These are phyloP conservation scores for Lates japonicus DNA, from an alignment of 2,797 vertebrate genomes.

Conservation along the genomic window DNA sequence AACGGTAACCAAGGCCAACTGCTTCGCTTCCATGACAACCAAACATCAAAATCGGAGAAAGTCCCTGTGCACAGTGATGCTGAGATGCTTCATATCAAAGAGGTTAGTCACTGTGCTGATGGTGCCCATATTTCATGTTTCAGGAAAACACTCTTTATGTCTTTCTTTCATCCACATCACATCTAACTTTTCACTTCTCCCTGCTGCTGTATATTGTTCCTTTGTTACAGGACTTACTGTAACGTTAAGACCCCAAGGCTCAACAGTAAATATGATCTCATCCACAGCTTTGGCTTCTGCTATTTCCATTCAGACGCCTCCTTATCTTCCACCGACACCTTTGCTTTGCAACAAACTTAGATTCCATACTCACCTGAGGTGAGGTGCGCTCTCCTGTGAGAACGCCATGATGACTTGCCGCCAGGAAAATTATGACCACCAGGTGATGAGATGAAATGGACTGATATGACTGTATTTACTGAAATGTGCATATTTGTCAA, in stretches of 20 bases:
- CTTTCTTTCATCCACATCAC: slow-evolving; percentile 10
- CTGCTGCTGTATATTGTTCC: slow-evolving; percentile 31
- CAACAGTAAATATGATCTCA: slow-evolving; percentile 50
- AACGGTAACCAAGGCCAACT: slow-evolving; percentile 60
- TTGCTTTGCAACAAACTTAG: slow-evolving; percentile 55
- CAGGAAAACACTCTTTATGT: background rate
- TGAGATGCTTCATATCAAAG: slow-evolving; percentile 32
- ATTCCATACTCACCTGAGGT: slow-evolving; percentile 41
- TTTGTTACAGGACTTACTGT: slow-evolving; percentile 54
- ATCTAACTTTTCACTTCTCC: slow-evolving; percentile 9
- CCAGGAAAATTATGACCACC: slow-evolving; percentile 49
- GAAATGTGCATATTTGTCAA: slow-evolving; percentile 54
- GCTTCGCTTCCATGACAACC: slow-evolving; percentile 59
- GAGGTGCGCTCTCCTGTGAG: slow-evolving; percentile 16
- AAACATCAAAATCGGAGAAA: slow-evolving; percentile 45
- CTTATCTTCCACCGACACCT: slow-evolving; percentile 72
- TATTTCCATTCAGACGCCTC: slow-evolving; percentile 49
- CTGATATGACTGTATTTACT: slow-evolving; percentile 55
- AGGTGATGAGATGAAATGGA: slow-evolving; percentile 54
- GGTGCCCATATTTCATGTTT: background rate
- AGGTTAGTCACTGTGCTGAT: slow-evolving; percentile 20
- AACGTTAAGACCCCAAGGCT: slow-evolving; percentile 48
- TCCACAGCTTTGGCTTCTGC: slow-evolving; percentile 42
- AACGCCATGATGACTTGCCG: slow-evolving; percentile 21
- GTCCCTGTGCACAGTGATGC: slow-evolving; percentile 18